Percentiles rank a stretch among this genome's conserved stretches.
phyloP scores from a whole-genome alignment of 2,888 invertebrate species.

The Lumbricus terrestris region DNA sequence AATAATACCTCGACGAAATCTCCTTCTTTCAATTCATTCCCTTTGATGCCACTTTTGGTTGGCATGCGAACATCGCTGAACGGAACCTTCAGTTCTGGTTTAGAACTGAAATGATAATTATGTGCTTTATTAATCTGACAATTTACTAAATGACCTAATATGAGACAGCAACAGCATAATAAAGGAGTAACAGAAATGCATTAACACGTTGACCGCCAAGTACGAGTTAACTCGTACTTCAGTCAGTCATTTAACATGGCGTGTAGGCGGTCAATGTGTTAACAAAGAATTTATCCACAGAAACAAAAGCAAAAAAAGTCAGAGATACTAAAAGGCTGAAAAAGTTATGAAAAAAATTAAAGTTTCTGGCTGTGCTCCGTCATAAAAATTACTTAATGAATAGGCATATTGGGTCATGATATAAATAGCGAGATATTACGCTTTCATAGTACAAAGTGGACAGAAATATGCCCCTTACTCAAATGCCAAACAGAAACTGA shows the following conservation, averaged over 20 bases:
- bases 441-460: neutral
- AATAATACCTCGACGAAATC: slow-evolving; percentile 79
- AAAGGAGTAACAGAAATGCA: neutral
- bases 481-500: neutral
- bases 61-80: slow-evolving; percentile 87
- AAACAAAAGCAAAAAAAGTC: neutral
- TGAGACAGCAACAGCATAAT: neutral
- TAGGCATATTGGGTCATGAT: neutral
- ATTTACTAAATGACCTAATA: neutral
- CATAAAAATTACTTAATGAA: neutral
- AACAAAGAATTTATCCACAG: neutral
- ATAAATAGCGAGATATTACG: neutral
- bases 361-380: neutral
- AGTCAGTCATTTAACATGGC: no score
- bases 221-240: no score
- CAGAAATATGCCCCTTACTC: neutral
- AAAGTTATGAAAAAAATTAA: neutral
- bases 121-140: neutral
- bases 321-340: neutral
- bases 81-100: slow-evolving; percentile 63
- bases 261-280: no score
- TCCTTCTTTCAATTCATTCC: slow-evolving; percentile 72
- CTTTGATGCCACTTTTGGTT: slow-evolving; percentile 63
- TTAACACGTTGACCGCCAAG: no score
- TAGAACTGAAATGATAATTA: slow-evolving; percentile 6